Evolutionary conservation across 2,888 invertebrate species (phyloP), one percentile per base, ranked within the genome.

Genomic region (Euplagia quadripunctaria): DNA sequence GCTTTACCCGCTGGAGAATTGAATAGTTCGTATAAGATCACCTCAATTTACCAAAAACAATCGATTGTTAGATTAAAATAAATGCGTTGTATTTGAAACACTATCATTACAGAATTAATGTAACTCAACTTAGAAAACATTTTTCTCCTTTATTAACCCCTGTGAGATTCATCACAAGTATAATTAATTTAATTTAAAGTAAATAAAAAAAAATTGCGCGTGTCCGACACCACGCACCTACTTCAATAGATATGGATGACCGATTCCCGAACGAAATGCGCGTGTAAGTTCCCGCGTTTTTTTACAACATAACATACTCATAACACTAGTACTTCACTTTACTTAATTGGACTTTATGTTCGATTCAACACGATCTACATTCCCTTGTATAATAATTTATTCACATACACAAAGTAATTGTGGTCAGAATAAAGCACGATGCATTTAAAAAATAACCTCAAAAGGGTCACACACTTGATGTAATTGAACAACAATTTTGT

Each of bases 141-240:
- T 82, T 86, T 79, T 80, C 79, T 70, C 74, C 46, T 71, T 67
- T 80, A 75, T 68, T 77, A 71, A 75, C 42, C 72, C 75, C 66
- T n/a, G 80, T 88, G 76, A 83, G 85, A 91, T 91, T 89, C 87
- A 86, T 88, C 88, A 89, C 83, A 87, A 86, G 74, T 85, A 83
- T 86, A 88, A 92, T 92, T 90, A 93, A 93, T 93, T 90, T 90
- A 93, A 94, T 94, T 93, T 91, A 94, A 93, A 89, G 87, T 87
- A 93, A 94, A 94, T 90, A 93, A 90, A 88, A 85, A 85, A 46
- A 82, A 83, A 67, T 55, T 61, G 75, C 95, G 94, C 94, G 95
- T 95, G 95, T 77, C 94, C 61, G 85, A 81, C 90, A 87, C 86
- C 82, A 86, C 86, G 91, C 91, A 82, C 88, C 91, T 93, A 92